phyloP scores from a whole-genome alignment of 2,888 invertebrate species.

The Hirtodrosophila histrioides region DNA sequence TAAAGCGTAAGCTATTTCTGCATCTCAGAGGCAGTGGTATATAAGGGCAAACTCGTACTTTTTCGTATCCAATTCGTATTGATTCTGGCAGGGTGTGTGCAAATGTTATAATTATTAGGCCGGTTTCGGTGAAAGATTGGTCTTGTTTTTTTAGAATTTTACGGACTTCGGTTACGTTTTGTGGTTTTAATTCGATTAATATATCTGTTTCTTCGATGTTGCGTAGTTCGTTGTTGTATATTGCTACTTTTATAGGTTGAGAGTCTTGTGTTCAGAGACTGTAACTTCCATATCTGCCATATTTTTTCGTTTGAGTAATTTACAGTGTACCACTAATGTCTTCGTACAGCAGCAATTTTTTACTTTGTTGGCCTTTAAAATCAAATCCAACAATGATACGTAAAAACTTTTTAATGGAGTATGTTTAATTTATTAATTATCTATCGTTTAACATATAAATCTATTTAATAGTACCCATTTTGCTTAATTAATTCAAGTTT shows the following conservation, averaged over 20 bases:
- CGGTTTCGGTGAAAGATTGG: conserved; percentile 10
- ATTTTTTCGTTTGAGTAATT: no score
- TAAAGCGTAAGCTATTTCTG: not conserved
- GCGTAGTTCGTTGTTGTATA: not conserved
- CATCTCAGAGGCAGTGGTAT: no score
- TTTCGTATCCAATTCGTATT: conserved; percentile 4
- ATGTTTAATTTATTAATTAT: no score
- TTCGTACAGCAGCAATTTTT: no score
- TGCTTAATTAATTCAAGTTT: no score
- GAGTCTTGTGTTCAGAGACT: conserved; percentile 9
- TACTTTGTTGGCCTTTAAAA: no score
- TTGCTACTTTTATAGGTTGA: conserved; percentile 10
- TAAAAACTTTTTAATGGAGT: no score
- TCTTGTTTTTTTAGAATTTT: conserved; percentile 18
- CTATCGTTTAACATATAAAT: no score
- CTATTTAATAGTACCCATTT: no score
- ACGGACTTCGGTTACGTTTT: conserved; percentile 13
- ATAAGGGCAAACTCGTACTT: no score
- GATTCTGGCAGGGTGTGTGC: conserved; percentile 4
- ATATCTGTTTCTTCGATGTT: conserved; percentile 13
- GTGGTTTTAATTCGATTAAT: conserved; percentile 1
- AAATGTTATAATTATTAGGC: conserved; percentile 18
- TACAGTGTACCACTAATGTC: no score
- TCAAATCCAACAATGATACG: no score
- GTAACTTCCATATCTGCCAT: conserved; percentile 10